Evolutionary conservation across 2,113 vertebrate species (phyloP), one percentile per base, ranked within the genome.

Genomic region (Tenebrosternarchus preto): DNA sequence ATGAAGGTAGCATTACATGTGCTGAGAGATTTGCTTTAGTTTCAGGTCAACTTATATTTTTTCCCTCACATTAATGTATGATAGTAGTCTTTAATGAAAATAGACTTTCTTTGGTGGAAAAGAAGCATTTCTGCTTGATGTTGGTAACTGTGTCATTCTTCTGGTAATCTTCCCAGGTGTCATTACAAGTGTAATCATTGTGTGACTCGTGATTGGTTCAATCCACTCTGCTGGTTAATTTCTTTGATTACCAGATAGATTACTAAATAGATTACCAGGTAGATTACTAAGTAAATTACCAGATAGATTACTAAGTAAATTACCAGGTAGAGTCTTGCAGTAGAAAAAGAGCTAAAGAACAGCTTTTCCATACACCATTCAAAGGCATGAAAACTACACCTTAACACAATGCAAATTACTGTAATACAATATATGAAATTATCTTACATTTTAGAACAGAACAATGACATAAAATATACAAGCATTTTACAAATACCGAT

Each of bases 151-250:
- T 79, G 22, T 59, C 50, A 27, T 29, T 74, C 16, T 80, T 78
- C 56, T n/a, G 29, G 79, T 78, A 25, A 73, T 66, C 60, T 78
- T 64, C 70, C 19, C 60, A 22, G 9, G 73, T 64, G 33, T 57
- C 74, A 84, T 84, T 69, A 76, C 59, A 59, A 4, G 29, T 76
- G 67, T 64, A 57, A 71, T 59, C 67, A 78, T 63, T 39, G 69
- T 46, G 68, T 84, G 78, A 81, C 74, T 81, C 70, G 70, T 69
- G 71, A 74, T 81, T 74, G 43, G 43, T 50, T 68, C 70, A 64
- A 64, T 81, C 75, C 70, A 43, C 43, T 29, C 5, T 68, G 59
- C 71, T 8, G 20, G 43, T 53, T 75, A 73, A 80, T 59, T 46
- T 22, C 72, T 80, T 66, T 56, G 24, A 77, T 81, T 66, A 69